Conservation (phyloP, 2,797 vertebrate species). For the Lithobates sylvaticus region DNA sequence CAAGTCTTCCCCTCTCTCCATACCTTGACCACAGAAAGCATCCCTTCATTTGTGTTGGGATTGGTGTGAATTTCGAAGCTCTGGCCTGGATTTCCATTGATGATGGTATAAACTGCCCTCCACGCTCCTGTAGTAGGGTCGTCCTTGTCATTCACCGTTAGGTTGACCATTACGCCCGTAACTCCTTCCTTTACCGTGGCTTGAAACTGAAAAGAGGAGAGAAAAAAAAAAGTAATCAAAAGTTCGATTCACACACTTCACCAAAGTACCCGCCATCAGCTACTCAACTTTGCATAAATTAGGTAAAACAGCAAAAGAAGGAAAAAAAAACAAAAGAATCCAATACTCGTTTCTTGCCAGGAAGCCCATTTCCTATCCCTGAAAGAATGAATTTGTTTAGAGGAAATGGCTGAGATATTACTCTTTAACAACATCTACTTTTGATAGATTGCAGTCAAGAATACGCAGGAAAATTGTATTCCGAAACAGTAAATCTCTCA, state of each 20-base stretch:
- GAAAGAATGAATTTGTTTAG: constrained; percentile 63
- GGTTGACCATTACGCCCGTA: constrained; percentile 90
- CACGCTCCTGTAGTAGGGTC: constrained; percentile 91
- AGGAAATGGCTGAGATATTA: constrained; percentile 60
- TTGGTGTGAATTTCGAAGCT: constrained; percentile 96
- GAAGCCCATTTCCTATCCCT: constrained; percentile 35
- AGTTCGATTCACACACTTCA: neutral
- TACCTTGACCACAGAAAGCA: constrained; percentile 96
- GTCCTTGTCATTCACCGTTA: constrained; percentile 92
- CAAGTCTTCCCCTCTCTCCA: no score
- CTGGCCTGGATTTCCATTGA: constrained; percentile 89
- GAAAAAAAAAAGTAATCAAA: neutral
- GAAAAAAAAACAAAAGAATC: neutral
- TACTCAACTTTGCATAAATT: constrained; percentile 2
- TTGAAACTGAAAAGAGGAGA: constrained; percentile 82
- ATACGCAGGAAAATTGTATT: constrained; percentile 62
- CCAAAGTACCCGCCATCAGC: neutral
- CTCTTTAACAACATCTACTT: constrained; percentile 48
- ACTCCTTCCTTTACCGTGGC: constrained; percentile 91
- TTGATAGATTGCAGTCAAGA: constrained; percentile 62
- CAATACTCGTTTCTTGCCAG: constrained; percentile 57
- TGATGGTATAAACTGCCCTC: constrained; percentile 92
- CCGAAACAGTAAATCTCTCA: constrained; percentile 56
- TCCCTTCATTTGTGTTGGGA: constrained; percentile 93
- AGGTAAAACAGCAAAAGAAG: neutral